These are phyloP conservation scores for Sesia bembeciformis DNA, from an alignment of 2,888 invertebrate species.

Conservation along the genomic window DNA sequence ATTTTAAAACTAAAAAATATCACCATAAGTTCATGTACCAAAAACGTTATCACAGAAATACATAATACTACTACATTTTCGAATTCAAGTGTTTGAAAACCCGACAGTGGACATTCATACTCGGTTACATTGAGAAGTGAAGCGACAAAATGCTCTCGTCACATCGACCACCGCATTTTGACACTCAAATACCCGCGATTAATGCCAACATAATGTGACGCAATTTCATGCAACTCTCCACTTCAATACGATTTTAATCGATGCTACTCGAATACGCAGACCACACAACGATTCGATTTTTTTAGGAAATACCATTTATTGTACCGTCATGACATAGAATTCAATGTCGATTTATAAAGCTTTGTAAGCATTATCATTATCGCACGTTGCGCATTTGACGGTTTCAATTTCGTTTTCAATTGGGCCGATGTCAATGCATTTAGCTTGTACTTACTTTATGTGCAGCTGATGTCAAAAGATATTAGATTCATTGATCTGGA, in stretches of 20 bases:
- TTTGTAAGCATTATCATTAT: too few relatives aligned
- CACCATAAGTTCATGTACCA: too few relatives aligned
- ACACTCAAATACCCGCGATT: constrained; percentile 12
- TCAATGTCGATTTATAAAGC: too few relatives aligned
- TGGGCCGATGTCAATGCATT: background rate
- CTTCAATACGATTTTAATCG: constrained; percentile 28
- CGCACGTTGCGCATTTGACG: too few relatives aligned
- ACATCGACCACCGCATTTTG: constrained; percentile 35
- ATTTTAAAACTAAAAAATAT: too few relatives aligned
- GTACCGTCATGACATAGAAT: too few relatives aligned
- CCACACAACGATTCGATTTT: constrained; percentile 37
- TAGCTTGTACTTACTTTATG: too few relatives aligned
- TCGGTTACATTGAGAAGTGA: constrained; percentile 31
- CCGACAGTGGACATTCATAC: constrained; percentile 16
- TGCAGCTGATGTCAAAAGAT: too few relatives aligned
- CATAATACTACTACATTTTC: background rate
- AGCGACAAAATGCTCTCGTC: constrained; percentile 38
- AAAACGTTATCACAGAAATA: too few relatives aligned
- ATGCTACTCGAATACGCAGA: constrained; percentile 51
- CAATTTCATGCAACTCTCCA: constrained; percentile 62
- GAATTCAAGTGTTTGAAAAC: background rate
- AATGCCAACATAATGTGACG: constrained; percentile 35
- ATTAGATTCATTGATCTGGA: too few relatives aligned
- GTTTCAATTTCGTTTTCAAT: background rate
- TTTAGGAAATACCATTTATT: too few relatives aligned